Conservation (phyloP, 2,888 invertebrate genomes). For the Tiliacea aurago region DNA sequence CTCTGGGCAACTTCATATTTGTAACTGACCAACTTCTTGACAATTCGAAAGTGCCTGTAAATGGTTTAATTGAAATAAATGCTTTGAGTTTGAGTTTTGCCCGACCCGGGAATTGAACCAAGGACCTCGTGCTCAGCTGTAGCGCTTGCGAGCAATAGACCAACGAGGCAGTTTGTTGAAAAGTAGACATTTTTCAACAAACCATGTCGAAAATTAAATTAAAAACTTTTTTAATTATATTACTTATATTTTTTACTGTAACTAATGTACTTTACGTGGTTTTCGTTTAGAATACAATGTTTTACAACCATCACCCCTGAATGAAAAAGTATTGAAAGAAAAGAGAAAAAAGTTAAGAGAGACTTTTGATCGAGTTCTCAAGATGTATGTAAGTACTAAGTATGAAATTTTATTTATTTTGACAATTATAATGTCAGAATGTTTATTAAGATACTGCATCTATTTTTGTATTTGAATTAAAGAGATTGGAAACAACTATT, state of each 20-base stretch:
- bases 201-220: neutral
- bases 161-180: no score
- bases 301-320: conserved; percentile 97
- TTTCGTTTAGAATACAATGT: conserved; percentile 96
- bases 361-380: conserved; percentile 97
- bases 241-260: neutral
- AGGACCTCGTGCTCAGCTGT: no score
- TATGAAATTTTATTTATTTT: neutral
- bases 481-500: conserved; percentile 2
- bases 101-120: no score
- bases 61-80: no score
- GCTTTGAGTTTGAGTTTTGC: no score
- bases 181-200: neutral
- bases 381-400: conserved; percentile 96
- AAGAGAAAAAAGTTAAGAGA: conserved; percentile 98
- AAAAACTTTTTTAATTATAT: no score
- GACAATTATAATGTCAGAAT: neutral
- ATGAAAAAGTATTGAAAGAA: conserved; percentile 98
- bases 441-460: neutral
- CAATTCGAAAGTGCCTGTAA: no score
- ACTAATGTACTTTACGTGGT: neutral
- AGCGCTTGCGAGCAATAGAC: no score
- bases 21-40: no score
- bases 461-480: neutral
- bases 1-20: no score